Percentiles rank a stretch among this genome's conserved stretches.
phyloP scores from a whole-genome alignment of 2,888 invertebrate species.

The Thysanoteuthis rhombus region DNA sequence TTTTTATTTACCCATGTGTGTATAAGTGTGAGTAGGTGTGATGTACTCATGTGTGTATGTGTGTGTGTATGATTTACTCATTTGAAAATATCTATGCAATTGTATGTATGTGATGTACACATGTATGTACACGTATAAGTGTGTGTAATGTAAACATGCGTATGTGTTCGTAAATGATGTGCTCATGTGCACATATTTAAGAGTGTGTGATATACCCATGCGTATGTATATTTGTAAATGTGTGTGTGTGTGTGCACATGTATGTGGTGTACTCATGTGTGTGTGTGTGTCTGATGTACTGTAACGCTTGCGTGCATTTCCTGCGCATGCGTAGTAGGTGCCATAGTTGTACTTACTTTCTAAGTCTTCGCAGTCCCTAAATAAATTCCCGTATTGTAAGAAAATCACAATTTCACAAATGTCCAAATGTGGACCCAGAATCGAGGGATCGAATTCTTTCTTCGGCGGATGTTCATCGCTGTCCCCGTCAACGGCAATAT shows the following conservation, averaged over 20 bases:
- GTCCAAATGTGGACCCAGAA: not conserved
- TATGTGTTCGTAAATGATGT: not conserved
- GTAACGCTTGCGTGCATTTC: no score
- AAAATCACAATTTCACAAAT: slow-evolving; percentile 43
- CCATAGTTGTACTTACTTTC: slow-evolving; percentile 49
- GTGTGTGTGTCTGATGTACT: not conserved
- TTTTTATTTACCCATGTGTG: no score
- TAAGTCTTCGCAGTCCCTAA: slow-evolving; percentile 57
- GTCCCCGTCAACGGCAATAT: not conserved
- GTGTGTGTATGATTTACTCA: not conserved
- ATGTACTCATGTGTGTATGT: not conserved
- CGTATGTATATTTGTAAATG: not conserved
- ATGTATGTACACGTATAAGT: not conserved
- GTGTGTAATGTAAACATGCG: not conserved
- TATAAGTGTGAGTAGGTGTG: no score
- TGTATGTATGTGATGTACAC: not conserved
- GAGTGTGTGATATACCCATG: not conserved
- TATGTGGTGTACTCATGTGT: no score
- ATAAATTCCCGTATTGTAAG: slow-evolving; percentile 57
- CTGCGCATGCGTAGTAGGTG: no score
- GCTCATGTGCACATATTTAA: not conserved
- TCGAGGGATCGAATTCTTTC: not conserved
- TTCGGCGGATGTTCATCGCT: not conserved
- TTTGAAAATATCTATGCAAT: no score
- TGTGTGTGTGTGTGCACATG: not conserved